These are phyloP conservation scores for Poeciliopsis turrubarensis DNA, from an alignment of 2,113 vertebrate genomes.

Conservation along the genomic window DNA sequence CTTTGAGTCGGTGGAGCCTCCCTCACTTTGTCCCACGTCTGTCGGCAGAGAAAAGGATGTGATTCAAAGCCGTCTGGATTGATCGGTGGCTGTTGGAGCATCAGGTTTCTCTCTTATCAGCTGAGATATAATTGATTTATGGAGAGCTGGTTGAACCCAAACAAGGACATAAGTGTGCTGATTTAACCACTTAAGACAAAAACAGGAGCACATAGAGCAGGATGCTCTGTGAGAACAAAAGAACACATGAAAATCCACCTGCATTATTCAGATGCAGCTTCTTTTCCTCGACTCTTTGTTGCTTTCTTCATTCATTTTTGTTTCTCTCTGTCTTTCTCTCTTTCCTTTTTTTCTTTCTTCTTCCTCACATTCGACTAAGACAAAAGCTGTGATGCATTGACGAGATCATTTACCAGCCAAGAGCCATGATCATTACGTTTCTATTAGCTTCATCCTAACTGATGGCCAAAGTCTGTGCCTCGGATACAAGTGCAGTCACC, in stretches of 20 bases:
- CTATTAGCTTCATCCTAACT: constrained; percentile 39
- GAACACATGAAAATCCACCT: constrained; percentile 35
- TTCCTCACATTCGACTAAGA: no score
- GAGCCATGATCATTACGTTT: constrained; percentile 35
- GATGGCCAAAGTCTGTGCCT: constrained; percentile 37
- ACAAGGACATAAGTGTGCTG: constrained; percentile 54
- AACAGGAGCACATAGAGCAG: constrained; percentile 44
- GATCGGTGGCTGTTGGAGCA: constrained; percentile 51
- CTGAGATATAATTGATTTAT: constrained; percentile 75
- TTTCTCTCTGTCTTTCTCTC: neutral
- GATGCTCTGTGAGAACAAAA: constrained; percentile 54
- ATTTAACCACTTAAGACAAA: constrained; percentile 68
- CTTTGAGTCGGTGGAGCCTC: constrained; percentile 22
- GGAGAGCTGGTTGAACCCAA: constrained; percentile 65
- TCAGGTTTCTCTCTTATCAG: constrained; percentile 67
- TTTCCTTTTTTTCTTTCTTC: neutral
- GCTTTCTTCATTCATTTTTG: neutral
- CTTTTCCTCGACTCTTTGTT: neutral
- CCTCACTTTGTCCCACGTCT: constrained; percentile 44
- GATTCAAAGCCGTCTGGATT: constrained; percentile 50
- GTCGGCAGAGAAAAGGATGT: constrained; percentile 48
- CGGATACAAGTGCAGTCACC: constrained; percentile 56
- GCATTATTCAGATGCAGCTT: constrained; percentile 1
- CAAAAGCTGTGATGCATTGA: neutral
- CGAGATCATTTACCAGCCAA: constrained; percentile 6